These are phyloP conservation scores for Andrena chrysosceles DNA, from an alignment of 2,888 invertebrate species.

Conservation along the genomic window DNA sequence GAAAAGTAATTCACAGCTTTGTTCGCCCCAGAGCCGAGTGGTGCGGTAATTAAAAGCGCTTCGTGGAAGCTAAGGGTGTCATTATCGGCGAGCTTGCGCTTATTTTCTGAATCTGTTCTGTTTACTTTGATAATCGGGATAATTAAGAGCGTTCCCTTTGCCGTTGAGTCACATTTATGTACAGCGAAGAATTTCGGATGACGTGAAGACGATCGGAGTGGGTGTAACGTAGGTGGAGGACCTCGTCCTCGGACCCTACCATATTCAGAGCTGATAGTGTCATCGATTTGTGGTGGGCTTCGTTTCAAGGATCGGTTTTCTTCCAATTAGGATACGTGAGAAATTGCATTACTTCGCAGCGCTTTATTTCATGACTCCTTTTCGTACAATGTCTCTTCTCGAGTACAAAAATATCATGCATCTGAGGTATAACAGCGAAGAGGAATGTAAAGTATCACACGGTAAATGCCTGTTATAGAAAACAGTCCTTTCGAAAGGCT, in stretches of 20 bases:
- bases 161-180: not conserved
- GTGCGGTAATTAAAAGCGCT: not conserved
- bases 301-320: slow-evolving; percentile 8
- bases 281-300: slow-evolving; percentile 39
- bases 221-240: slow-evolving; percentile 65
- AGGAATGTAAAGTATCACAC: not conserved
- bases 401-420: slow-evolving; percentile 11
- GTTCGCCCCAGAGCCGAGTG: not conserved
- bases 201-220: slow-evolving; percentile 58
- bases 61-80: too few relatives aligned
- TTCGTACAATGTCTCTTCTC: not conserved
- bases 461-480: not conserved
- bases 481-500: not conserved
- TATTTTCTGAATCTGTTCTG: not conserved
- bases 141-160: not conserved
- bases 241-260: slow-evolving; percentile 65
- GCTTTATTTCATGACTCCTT: slow-evolving; percentile 38
- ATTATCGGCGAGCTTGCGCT: not conserved
- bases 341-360: not conserved
- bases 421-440: not conserved
- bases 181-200: slow-evolving; percentile 59
- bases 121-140: not conserved
- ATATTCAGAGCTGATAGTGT: slow-evolving; percentile 66
- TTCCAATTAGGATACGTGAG: slow-evolving; percentile 14
- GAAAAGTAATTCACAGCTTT: not conserved